phyloP scores from a whole-genome alignment of 1,140 invertebrate genomes.

The Drusus annulatus region DNA sequence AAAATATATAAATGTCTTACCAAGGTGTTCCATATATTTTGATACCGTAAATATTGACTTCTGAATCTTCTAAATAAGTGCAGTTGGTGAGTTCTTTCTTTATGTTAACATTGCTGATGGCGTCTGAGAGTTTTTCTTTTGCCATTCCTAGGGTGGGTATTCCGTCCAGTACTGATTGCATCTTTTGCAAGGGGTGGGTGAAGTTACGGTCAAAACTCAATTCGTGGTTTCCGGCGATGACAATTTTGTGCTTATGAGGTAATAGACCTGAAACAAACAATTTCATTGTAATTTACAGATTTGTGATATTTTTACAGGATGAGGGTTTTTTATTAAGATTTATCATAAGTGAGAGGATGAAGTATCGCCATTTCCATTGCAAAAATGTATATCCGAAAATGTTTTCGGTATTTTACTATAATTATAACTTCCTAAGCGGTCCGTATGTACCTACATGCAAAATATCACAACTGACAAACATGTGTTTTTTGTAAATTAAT shows the following conservation, averaged over 20 bases:
- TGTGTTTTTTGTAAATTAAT: too few species aligned
- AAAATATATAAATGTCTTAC: conserved; percentile 68
- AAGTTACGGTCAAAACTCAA: conserved; percentile 86
- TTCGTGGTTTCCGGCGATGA: conserved; percentile 93
- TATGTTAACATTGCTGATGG: conserved; percentile 76
- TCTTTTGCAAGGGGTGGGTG: conserved; percentile 74
- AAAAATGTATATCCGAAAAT: too few species aligned
- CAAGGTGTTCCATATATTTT: conserved; percentile 91
- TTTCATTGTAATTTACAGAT: too few species aligned
- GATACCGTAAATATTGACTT: conserved; percentile 79
- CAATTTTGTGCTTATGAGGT: conserved; percentile 88
- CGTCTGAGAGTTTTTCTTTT: conserved; percentile 76
- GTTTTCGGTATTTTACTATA: too few species aligned
- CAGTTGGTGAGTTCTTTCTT: conserved; percentile 83
- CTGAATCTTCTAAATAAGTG: conserved; percentile 84
- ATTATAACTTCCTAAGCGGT: too few species aligned
- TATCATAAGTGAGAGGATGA: too few species aligned
- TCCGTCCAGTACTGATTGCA: conserved; percentile 72
- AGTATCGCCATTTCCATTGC: too few species aligned
- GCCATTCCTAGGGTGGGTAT: conserved; percentile 80
- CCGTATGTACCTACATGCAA: too few species aligned
- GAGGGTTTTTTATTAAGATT: too few species aligned
- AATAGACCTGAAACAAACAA: conserved; percentile 72
- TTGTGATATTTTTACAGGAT: too few species aligned
- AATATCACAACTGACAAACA: too few species aligned